Conservation (phyloP, 2,113 vertebrate genomes). For the Cathartes aura region DNA sequence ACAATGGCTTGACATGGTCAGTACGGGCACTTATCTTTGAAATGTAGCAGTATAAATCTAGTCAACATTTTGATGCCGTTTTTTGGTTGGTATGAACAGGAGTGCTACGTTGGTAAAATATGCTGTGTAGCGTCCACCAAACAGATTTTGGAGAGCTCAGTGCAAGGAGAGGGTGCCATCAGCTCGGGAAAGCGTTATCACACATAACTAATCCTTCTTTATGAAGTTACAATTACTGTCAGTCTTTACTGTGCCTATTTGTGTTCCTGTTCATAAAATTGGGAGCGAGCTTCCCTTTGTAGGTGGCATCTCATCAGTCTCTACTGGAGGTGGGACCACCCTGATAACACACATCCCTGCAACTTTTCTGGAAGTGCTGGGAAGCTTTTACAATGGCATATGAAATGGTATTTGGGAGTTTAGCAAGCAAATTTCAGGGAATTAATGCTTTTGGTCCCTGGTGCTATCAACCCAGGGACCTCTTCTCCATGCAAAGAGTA, state of each 20-base stretch:
- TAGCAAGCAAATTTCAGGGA: background rate
- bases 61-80: background rate
- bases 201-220: background rate
- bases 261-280: background rate
- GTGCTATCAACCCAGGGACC: background rate
- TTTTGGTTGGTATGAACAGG: background rate
- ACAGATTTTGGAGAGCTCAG: background rate
- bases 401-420: background rate
- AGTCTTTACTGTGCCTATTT: background rate
- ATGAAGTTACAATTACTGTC: background rate
- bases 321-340: background rate
- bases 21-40: background rate
- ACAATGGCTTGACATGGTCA: background rate
- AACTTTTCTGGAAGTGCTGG: background rate
- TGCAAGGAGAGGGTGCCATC: background rate
- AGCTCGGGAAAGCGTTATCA: background rate
- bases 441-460: background rate
- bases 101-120: background rate
- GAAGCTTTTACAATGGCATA: background rate
- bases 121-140: background rate
- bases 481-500: background rate
- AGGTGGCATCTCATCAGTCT: background rate
- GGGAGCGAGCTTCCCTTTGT: background rate
- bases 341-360: background rate
- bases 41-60: background rate